Evolutionary conservation across 1,140 invertebrate species (phyloP).

Genomic region (Trachymyrmex septentrionalis): DNA sequence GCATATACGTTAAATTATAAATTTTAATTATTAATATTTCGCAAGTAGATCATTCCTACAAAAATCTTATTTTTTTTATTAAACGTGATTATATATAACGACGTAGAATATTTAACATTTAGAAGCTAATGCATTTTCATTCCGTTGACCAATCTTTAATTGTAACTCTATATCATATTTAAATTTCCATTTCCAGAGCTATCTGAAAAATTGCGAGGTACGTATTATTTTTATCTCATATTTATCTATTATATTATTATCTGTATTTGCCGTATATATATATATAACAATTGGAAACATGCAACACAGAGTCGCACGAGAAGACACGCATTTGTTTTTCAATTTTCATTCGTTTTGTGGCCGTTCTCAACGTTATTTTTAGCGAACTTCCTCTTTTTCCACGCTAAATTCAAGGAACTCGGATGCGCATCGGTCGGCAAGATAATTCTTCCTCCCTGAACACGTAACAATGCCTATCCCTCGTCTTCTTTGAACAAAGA

Average conservation of each 20-base stretch:
- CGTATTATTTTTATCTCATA: not conserved
- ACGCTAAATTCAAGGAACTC: slow-evolving; percentile 40
- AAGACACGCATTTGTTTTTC: slow-evolving; percentile 11
- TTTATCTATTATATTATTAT: slow-evolving; percentile 1
- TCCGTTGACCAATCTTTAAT: not conserved
- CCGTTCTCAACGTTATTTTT: slow-evolving; percentile 20
- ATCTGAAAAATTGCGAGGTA: not conserved
- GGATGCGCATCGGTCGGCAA: slow-evolving; percentile 8
- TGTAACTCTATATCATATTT: not conserved
- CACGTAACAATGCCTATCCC: slow-evolving; percentile 41
- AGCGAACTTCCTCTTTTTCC: slow-evolving; percentile 1
- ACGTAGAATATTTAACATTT: not conserved
- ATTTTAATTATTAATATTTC: not conserved
- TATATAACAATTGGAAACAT: not conserved
- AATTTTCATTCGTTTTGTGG: slow-evolving; percentile 6
- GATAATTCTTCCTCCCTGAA: slow-evolving; percentile 18
- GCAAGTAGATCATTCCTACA: not conserved
- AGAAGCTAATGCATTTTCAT: not conserved
- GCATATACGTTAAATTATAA: not conserved
- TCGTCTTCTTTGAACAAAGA: slow-evolving; percentile 60
- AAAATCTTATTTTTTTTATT: not conserved
- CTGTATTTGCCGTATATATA: not conserved
- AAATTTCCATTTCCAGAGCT: not conserved
- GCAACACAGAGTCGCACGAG: not conserved
- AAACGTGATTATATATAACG: not conserved